Percentiles rank a stretch among this genome's conserved stretches.
These are phyloP conservation scores for Fregata magnificens DNA, from an alignment of 2,113 vertebrate genomes.

Conservation along the genomic window DNA sequence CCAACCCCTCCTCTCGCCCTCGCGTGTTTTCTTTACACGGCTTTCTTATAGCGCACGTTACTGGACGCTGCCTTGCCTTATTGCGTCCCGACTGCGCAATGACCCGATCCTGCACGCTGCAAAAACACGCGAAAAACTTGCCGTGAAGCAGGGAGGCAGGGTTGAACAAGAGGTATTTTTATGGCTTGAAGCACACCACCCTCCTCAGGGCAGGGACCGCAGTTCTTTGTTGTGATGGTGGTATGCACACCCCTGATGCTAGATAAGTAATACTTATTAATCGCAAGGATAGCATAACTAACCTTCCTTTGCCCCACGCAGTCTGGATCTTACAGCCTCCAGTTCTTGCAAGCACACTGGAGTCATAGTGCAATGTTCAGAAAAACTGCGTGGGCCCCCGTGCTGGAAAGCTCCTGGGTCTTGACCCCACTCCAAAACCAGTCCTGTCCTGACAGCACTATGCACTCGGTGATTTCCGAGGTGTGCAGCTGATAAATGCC, in stretches of 20 bases:
- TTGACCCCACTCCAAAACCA: not conserved
- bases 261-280: not conserved
- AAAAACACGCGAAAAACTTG: rapidly evolving
- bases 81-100: rapidly evolving
- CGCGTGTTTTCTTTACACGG: rapidly evolving
- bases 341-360: not conserved
- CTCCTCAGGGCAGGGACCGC: not conserved
- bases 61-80: rapidly evolving
- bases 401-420: not conserved
- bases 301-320: not conserved
- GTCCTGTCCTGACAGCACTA: not conserved
- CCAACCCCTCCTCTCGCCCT: not conserved
- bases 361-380: rapidly evolving
- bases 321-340: not conserved
- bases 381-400: rapidly evolving
- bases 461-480: rapidly evolving
- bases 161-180: not conserved
- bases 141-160: too few relatives aligned
- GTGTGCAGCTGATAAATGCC: not conserved
- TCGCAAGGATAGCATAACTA: not conserved
- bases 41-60: rapidly evolving
- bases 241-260: not conserved
- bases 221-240: not conserved
- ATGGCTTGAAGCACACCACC: not conserved
- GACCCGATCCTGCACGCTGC: not conserved